Evolutionary conservation across 1,140 invertebrate genomes (phyloP).

Genomic region (Drosophila jambulina): DNA sequence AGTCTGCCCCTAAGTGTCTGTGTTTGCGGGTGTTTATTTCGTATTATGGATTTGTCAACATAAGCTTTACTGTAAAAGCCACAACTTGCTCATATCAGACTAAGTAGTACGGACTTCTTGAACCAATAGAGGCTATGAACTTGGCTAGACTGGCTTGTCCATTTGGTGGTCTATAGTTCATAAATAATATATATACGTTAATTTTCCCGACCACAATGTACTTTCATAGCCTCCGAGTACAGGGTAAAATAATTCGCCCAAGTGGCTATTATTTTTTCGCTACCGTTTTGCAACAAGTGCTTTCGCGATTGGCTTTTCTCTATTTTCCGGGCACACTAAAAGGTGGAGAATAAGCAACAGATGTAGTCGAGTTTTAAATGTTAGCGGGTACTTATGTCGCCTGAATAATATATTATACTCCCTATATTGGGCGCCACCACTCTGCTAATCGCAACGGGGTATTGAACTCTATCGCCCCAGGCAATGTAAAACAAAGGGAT

Average conservation of each 20-base stretch:
- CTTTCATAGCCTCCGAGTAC: too few relatives aligned
- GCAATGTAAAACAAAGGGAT: conserved; percentile 12
- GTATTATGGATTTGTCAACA: conserved; percentile 34
- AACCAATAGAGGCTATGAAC: background rate
- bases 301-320: conserved; percentile 24
- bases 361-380: conserved; percentile 15
- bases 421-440: background rate
- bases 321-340: conserved; percentile 9
- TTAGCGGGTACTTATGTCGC: conserved; percentile 11
- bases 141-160: too few relatives aligned
- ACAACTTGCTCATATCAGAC: conserved; percentile 22
- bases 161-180: background rate
- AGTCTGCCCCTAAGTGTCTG: conserved; percentile 34
- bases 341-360: conserved; percentile 15
- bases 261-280: conserved; percentile 3
- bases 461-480: conserved; percentile 62
- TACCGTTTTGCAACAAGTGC: conserved; percentile 63
- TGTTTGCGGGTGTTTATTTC: conserved; percentile 32
- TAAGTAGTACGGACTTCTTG: background rate
- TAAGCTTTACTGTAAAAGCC: conserved; percentile 1
- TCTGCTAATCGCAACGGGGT: conserved; percentile 56
- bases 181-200: background rate
- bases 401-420: conserved; percentile 9
- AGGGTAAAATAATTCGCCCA: background rate
- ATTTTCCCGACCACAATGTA: background rate